Conservation (phyloP, 1,140 invertebrate species). For the Drosophila subobscura region DNA sequence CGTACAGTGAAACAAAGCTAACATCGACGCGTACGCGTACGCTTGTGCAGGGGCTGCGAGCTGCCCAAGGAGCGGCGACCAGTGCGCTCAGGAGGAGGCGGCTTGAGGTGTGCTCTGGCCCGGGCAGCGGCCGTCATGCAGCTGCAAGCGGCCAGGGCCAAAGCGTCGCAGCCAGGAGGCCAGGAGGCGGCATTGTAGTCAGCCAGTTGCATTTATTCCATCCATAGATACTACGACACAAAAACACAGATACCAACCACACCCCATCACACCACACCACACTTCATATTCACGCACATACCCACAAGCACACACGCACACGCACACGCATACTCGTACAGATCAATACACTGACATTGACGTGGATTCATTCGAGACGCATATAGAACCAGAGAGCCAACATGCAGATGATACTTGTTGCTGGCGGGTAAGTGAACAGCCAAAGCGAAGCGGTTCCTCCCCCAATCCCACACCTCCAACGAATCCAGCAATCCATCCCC, state of each 20-base stretch:
- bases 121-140: constrained; percentile 65
- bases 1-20: constrained; percentile 53
- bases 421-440: constrained; percentile 81
- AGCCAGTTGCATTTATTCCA: constrained; percentile 51
- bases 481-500: not conserved
- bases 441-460: constrained; percentile 4
- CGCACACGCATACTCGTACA: not conserved
- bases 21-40: constrained; percentile 18
- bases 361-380: constrained; percentile 39
- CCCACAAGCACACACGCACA: not conserved
- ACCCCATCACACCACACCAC: not conserved
- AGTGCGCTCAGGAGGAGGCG: constrained; percentile 11
- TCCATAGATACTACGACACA: constrained; percentile 23
- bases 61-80: constrained; percentile 4
- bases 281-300: constrained; percentile 9
- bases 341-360: constrained; percentile 23
- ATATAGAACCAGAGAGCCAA: constrained; percentile 39
- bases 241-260: constrained; percentile 2
- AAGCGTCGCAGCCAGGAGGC: constrained; percentile 6
- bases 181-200: constrained; percentile 14
- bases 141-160: constrained; percentile 66
- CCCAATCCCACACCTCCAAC: constrained; percentile 3
- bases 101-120: constrained; percentile 8
- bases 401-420: constrained; percentile 84
- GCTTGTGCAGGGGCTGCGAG: constrained; percentile 8